Conservation (phyloP, 1,140 invertebrate species). For the Drosophila hydei region DNA sequence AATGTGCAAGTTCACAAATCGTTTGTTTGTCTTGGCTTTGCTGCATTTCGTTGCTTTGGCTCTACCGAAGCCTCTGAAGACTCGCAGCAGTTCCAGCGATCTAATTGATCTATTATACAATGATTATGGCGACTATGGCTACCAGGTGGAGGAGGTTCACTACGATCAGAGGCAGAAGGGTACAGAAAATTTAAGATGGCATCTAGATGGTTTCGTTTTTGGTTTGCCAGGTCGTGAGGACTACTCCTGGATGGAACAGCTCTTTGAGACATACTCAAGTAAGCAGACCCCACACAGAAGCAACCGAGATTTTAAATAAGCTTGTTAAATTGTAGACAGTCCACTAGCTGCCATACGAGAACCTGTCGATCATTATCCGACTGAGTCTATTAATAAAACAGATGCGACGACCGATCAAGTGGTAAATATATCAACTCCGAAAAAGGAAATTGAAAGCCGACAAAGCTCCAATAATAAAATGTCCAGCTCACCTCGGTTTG, state of each 20-base stretch:
- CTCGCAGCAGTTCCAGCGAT: constrained; percentile 46
- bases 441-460: constrained; percentile 61
- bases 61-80: constrained; percentile 22
- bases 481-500: constrained; percentile 42
- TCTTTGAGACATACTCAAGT: constrained; percentile 57
- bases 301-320: too few species aligned
- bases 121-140: constrained; percentile 65
- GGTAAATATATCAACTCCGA: constrained; percentile 41
- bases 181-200: constrained; percentile 65
- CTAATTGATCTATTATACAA: constrained; percentile 64
- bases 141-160: constrained; percentile 65
- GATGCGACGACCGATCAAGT: constrained; percentile 10
- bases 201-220: constrained; percentile 72
- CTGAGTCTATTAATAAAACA: neutral
- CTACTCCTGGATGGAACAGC: constrained; percentile 40
- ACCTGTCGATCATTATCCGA: too few species aligned
- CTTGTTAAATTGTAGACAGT: too few species aligned
- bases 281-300: neutral
- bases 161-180: constrained; percentile 80
- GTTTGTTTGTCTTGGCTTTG: constrained; percentile 70
- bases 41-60: constrained; percentile 32
- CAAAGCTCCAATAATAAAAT: constrained; percentile 39
- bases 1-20: constrained; percentile 82
- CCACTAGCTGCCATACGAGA: too few species aligned
- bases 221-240: constrained; percentile 51